Percentiles rank a stretch among this genome's conserved stretches.
phyloP scores from a whole-genome alignment of 2,797 vertebrate species.

The Poeciliopsis presidionis region DNA sequence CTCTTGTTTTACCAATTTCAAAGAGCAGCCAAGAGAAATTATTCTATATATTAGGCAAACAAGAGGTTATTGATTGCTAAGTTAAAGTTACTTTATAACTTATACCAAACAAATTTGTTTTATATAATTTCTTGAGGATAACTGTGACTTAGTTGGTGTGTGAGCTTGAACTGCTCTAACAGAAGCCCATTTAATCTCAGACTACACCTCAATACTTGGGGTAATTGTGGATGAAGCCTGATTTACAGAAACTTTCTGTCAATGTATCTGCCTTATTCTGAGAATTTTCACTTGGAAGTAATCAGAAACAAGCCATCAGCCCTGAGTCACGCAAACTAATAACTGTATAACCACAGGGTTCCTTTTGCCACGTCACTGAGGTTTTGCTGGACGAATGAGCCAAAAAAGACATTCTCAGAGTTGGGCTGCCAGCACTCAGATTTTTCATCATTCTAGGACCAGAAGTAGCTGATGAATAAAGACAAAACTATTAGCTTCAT shows the following conservation, averaged over 20 bases:
- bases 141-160: background rate
- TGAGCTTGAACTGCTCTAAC: background rate
- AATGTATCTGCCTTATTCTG: background rate
- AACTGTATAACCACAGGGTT: background rate
- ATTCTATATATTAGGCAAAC: background rate
- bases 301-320: constrained; percentile 6
- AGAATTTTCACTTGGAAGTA: background rate
- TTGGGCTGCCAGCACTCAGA: constrained; percentile 8
- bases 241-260: background rate
- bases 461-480: constrained; percentile 28
- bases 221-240: background rate
- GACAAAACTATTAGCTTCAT: constrained; percentile 17
- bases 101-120: background rate
- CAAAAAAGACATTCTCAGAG: constrained; percentile 15
- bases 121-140: background rate
- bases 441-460: constrained; percentile 14
- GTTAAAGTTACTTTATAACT: background rate
- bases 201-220: background rate
- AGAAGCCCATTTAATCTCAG: background rate
- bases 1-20: background rate
- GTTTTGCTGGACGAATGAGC: constrained; percentile 8
- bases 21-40: background rate
- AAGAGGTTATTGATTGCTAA: background rate
- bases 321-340: background rate
- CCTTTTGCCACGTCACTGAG: constrained; percentile 12